Percentiles rank a stretch among this genome's conserved stretches.
phyloP scores from a whole-genome alignment of 2,888 invertebrate genomes.

The Eugnorisma glareosa region DNA sequence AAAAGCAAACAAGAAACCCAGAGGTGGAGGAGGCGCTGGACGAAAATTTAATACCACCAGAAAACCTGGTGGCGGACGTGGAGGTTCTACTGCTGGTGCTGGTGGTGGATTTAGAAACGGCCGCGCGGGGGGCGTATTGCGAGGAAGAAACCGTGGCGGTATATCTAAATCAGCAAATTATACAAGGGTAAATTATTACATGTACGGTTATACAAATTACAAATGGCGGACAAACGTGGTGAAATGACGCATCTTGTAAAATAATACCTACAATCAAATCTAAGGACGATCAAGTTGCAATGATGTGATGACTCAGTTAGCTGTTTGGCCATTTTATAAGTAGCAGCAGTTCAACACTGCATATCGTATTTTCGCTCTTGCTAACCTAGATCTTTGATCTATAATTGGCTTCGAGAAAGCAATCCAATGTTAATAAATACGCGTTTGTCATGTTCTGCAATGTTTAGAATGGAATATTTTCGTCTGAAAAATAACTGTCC shows the following conservation, averaged over 20 bases:
- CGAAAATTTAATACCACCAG: constrained; percentile 85
- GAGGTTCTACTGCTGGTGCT: constrained; percentile 70
- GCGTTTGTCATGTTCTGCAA: constrained; percentile 47
- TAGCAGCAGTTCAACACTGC: constrained; percentile 51
- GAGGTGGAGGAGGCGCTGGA: constrained; percentile 90
- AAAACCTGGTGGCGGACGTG: constrained; percentile 84
- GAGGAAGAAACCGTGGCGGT: constrained; percentile 94
- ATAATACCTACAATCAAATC: constrained; percentile 38
- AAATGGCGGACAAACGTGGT: constrained; percentile 87
- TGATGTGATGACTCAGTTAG: constrained; percentile 50
- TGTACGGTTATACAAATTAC: constrained; percentile 83
- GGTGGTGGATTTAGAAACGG: constrained; percentile 89
- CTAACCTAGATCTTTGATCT: constrained; percentile 51
- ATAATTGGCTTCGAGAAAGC: constrained; percentile 55
- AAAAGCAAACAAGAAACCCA: constrained; percentile 95
- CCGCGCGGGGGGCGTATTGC: constrained; percentile 91
- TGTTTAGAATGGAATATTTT: constrained; percentile 49
- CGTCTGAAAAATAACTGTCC: constrained; percentile 31
- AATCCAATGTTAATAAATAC: constrained; percentile 35
- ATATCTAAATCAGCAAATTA: constrained; percentile 92
- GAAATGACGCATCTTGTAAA: constrained; percentile 80
- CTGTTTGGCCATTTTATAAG: constrained; percentile 62
- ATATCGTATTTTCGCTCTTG: constrained; percentile 54
- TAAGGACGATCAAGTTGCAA: constrained; percentile 52
- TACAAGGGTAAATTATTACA: constrained; percentile 92